Evolutionary conservation across 2,888 invertebrate species (phyloP), one percentile per base, ranked within the genome.

Genomic region (Dolichomitus sp.): DNA sequence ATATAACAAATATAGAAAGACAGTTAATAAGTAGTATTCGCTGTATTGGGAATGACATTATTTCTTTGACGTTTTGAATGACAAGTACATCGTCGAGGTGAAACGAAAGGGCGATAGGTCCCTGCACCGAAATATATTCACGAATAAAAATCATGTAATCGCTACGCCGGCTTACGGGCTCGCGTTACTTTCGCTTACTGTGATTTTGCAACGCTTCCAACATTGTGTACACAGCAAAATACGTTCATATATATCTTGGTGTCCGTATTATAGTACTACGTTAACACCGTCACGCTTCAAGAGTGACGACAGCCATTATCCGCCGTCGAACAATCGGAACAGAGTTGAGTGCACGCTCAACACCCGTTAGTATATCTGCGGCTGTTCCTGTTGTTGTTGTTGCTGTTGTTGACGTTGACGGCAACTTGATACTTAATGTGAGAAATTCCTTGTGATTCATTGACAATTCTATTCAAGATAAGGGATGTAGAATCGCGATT

Each of bases 221-320:
- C 48, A 40, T 54, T 63, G 54, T 69, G 19, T 50, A 42, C 7
- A 23, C 12, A 50, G 19, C 17, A 54, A 19, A 48, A 17, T 19
- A 68, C 33, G 33, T 61, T 7, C 9, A 37, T 9, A 9, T 61
- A 40, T 70, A 52, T 40, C 45, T 45, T 33, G 37, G 37, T 6
- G 33, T 19, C 9, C 30, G 37, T 45, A 68, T 45, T 27, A 30
- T 59, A 50, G 69, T 57, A 75, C 76, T 63, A 57, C 75, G 76
- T 80, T 69, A 80, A 80, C 80, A 42, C 76, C 76, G 80, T 80
- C 80, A 80, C 72, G 80, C 68, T 83, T 76, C 73, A 72, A 61
- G 72, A 63, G 80, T 80, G 83, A 83, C 80, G 83, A 83, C 70
- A 76, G 80, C 76, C 80, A 80, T 83, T 80, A 69, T 61, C 76